Evolutionary conservation across 2,888 invertebrate species (phyloP), one percentile per base, ranked within the genome.

Genomic region (Trissoscelio sp.): DNA sequence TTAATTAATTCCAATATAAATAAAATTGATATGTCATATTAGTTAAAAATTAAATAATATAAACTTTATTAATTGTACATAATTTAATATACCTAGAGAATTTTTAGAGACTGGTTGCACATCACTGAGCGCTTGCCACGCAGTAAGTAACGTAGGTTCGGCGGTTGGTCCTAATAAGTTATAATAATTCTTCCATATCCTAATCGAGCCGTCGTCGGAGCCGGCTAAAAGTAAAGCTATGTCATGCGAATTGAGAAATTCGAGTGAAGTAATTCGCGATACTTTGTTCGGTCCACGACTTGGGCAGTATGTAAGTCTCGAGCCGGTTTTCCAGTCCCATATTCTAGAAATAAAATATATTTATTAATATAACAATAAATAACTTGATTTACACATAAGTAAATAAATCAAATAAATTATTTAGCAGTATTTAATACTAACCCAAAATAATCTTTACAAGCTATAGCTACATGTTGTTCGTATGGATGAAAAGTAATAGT

Each of bases 241-340:
- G 88, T 97, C 96, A 90, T 98, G 97, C 55, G 96, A 94, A 92
- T 98, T 97, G 39, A 98, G 92, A 92, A 97, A 97, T 87, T 97
- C 96, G 78, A 98, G 92, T 66, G 96, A 93, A 4, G 97, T 96
- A 70, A 98, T 95, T 83, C 95, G 94, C 11, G 95, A 93, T 83
- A 89, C 86, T 86, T 91, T 91, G 39, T 88, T 88, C 24, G 70
- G 64, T 37, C 90, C 87, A 81, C 91, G 93, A 87, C 92, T 93
- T 92, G 93, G 90, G 67, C 94, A 94, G 87, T 93, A 93, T 69
- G 94, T 94, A 67, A 95, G 92, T 92, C 94, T 95, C 12, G 94
- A 94, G 66, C 95, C 95, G 66, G 94, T 94, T 87, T 95, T 95
- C 95, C 96, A 96, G 91, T 97, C 96, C 96, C 96, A 96, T 85